phyloP scores from a whole-genome alignment of 2,113 vertebrate species.

The Sinocyclocheilus grahami region DNA sequence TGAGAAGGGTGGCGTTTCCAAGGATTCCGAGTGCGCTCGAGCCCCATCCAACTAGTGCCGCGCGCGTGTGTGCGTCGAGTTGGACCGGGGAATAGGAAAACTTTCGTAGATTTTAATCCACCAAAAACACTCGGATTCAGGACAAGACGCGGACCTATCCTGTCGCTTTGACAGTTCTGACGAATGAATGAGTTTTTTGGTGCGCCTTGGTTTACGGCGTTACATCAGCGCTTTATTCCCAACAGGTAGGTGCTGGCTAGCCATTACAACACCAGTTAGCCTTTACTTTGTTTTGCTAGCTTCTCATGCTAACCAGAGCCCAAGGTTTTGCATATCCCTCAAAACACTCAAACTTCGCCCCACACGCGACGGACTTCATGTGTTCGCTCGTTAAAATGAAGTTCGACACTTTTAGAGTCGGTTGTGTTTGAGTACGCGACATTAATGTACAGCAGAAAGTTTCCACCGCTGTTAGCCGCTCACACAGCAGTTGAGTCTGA shows the following conservation, averaged over 20 bases:
- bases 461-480: slow-evolving; percentile 34
- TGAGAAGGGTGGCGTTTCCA: slow-evolving; percentile 64
- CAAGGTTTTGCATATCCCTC: neutral
- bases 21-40: slow-evolving; percentile 52
- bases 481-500: neutral
- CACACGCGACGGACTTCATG: neutral
- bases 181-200: slow-evolving; percentile 16
- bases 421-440: slow-evolving; percentile 13
- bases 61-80: slow-evolving; percentile 10
- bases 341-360: neutral
- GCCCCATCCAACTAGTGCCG: slow-evolving; percentile 9
- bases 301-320: slow-evolving; percentile 24
- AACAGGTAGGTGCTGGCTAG: slow-evolving; percentile 59
- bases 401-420: neutral
- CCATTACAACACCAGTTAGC: slow-evolving; percentile 45
- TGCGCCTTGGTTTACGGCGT: slow-evolving; percentile 55
- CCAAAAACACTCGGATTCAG: neutral
- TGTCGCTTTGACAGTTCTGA: neutral
- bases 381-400: neutral
- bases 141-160: neutral
- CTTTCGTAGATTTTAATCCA: slow-evolving; percentile 19
- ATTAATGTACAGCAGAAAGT: slow-evolving; percentile 34
- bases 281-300: slow-evolving; percentile 51
- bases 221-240: slow-evolving; percentile 51
- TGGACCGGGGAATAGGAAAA: slow-evolving; percentile 29